Evolutionary conservation across 2,113 vertebrate species (phyloP).

Genomic region (Crotalus helleri): DNA sequence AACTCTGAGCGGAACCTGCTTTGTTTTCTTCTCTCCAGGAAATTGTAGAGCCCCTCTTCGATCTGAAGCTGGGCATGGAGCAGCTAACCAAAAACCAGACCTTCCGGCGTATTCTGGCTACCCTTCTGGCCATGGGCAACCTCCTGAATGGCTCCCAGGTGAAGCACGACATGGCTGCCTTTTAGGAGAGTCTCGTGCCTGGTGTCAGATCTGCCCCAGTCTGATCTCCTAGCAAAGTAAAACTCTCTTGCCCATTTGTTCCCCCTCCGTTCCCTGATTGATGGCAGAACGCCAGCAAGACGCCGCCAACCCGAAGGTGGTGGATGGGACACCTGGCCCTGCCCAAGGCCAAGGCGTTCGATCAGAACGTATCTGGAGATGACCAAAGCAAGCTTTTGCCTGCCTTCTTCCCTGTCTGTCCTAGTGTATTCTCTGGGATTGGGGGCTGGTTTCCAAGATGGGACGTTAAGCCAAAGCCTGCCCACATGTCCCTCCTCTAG

Average conservation of each 20-base stretch:
- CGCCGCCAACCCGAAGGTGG: background rate
- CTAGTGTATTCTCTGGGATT: background rate
- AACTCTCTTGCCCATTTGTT: background rate
- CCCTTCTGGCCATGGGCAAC: conserved; percentile 92
- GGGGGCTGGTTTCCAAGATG: background rate
- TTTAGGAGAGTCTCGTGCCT: background rate
- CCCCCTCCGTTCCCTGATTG: background rate
- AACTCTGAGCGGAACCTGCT: background rate
- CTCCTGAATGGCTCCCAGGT: conserved; percentile 95
- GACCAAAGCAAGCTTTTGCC: background rate
- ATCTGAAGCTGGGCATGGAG: conserved; percentile 98
- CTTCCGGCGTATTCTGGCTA: conserved; percentile 88
- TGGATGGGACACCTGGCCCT: background rate
- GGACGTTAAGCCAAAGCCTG: background rate
- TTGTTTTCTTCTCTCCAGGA: conserved; percentile 70
- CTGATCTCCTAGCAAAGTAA: background rate
- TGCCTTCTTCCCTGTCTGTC: background rate
- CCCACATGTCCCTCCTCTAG: background rate
- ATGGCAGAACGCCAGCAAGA: background rate
- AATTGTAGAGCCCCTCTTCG: conserved; percentile 93
- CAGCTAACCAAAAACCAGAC: conserved; percentile 95
- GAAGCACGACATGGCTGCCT: conserved; percentile 53
- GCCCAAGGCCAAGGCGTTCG: background rate
- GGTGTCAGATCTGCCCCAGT: background rate
- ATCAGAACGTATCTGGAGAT: background rate